A percentile compares a stretch with the other conserved stretches of the same genome.
These are phyloP conservation scores for Percina caprodes DNA, from an alignment of 2,113 vertebrate genomes.

Conservation along the genomic window DNA sequence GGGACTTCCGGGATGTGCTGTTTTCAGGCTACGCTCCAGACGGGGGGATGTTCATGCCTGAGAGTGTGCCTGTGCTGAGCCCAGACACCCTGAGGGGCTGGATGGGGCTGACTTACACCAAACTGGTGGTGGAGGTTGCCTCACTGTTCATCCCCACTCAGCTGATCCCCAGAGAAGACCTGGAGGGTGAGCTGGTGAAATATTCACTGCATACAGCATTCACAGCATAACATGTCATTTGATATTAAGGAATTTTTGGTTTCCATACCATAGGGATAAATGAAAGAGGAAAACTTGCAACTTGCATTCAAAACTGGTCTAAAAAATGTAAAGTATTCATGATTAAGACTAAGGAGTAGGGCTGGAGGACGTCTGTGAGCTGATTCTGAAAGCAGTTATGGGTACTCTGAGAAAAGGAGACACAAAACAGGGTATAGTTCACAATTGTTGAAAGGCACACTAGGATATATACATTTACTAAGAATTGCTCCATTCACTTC, in stretches of 20 bases:
- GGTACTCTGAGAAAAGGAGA: too few relatives aligned
- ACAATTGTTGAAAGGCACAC: too few relatives aligned
- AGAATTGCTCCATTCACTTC: too few relatives aligned
- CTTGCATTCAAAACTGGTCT: background rate
- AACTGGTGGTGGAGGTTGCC: constrained; percentile 89
- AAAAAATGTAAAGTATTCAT: background rate
- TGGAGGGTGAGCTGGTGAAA: constrained; percentile 82
- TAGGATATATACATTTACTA: too few relatives aligned
- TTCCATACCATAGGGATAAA: background rate
- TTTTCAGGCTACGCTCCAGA: constrained; percentile 91
- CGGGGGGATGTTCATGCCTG: constrained; percentile 93
- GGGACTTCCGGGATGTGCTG: constrained; percentile 87
- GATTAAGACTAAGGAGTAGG: background rate
- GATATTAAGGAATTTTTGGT: background rate
- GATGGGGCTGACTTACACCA: constrained; percentile 84
- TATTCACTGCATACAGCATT: too few relatives aligned
- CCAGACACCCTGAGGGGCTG: constrained; percentile 82
- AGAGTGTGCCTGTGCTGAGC: constrained; percentile 82
- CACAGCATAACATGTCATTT: background rate
- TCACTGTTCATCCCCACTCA: constrained; percentile 85
- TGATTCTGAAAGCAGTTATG: too few relatives aligned
- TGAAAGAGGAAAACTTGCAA: background rate
- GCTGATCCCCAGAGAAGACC: constrained; percentile 80
- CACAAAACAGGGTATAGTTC: too few relatives aligned
- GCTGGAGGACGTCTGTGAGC: too few relatives aligned